These are phyloP conservation scores for Crotalus tigris DNA, from an alignment of 2,113 vertebrate species.

Conservation along the genomic window DNA sequence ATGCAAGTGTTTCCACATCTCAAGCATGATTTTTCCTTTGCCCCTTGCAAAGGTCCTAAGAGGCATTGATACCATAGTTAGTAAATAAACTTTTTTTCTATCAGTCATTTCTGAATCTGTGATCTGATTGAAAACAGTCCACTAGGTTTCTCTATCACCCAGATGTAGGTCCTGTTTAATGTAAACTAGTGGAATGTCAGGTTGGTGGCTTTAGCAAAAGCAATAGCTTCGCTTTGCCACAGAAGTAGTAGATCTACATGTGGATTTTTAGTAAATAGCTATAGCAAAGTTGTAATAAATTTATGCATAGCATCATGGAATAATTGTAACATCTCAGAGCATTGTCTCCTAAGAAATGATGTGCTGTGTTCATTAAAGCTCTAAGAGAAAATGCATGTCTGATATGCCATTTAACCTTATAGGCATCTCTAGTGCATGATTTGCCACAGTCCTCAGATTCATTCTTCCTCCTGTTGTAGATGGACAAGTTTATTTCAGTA, in stretches of 20 bases:
- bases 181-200: not conserved
- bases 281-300: not conserved
- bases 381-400: not conserved
- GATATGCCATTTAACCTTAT: constrained; percentile 13
- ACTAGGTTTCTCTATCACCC: not conserved
- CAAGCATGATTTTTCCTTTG: not conserved
- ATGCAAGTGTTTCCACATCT: not conserved
- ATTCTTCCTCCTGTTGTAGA: constrained; percentile 13
- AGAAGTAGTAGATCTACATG: too few species aligned
- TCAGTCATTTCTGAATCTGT: not conserved
- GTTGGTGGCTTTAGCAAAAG: not conserved
- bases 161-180: not conserved
- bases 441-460: constrained; percentile 1
- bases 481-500: constrained; percentile 5
- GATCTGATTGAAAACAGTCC: not conserved
- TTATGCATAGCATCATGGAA: not conserved
- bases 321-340: not conserved
- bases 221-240: not conserved
- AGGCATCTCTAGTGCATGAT: not conserved
- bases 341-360: not conserved
- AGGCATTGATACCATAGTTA: not conserved
- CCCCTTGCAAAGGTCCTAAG: not conserved
- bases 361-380: not conserved
- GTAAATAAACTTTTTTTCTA: not conserved
- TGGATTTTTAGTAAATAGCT: not conserved